These are phyloP conservation scores for Netelia virgata DNA, from an alignment of 2,888 invertebrate genomes.

Conservation along the genomic window DNA sequence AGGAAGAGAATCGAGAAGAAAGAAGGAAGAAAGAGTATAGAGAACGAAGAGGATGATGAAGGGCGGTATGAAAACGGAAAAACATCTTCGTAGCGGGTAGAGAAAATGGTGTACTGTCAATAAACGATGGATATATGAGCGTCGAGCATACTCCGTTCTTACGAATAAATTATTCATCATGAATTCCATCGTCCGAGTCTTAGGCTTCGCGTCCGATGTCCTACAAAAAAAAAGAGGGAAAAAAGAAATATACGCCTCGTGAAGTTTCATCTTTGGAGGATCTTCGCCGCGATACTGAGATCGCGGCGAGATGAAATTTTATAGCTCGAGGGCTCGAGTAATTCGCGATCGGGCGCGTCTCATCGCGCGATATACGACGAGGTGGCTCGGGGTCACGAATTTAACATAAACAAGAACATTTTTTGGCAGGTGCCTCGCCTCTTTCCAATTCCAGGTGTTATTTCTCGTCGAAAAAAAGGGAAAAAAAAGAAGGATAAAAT, in stretches of 20 bases:
- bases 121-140: slow-evolving; percentile 62
- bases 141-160: slow-evolving; percentile 62
- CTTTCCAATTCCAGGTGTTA: not conserved
- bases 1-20: slow-evolving; percentile 21
- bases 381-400: slow-evolving; percentile 11
- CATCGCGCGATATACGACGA: not conserved
- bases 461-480: not conserved
- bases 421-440: not conserved
- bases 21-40: slow-evolving; percentile 7
- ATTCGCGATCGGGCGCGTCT: not conserved
- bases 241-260: not conserved
- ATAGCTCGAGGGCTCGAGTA: not conserved
- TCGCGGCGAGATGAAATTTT: not conserved
- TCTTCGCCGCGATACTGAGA: not conserved
- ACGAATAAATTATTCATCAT: slow-evolving; percentile 72
- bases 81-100: slow-evolving; percentile 47
- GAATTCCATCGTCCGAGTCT: slow-evolving; percentile 64
- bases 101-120: slow-evolving; percentile 51
- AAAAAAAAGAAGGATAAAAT: not conserved
- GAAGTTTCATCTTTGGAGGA: slow-evolving; percentile 47
- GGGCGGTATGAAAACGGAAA: slow-evolving; percentile 33
- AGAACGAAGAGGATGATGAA: slow-evolving; percentile 50
- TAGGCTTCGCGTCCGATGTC: slow-evolving; percentile 42
- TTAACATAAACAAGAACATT: slow-evolving; percentile 15
- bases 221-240: slow-evolving; percentile 48